These are phyloP conservation scores for Parthenolecanium corni DNA, from an alignment of 2,888 invertebrate genomes.

Conservation along the genomic window DNA sequence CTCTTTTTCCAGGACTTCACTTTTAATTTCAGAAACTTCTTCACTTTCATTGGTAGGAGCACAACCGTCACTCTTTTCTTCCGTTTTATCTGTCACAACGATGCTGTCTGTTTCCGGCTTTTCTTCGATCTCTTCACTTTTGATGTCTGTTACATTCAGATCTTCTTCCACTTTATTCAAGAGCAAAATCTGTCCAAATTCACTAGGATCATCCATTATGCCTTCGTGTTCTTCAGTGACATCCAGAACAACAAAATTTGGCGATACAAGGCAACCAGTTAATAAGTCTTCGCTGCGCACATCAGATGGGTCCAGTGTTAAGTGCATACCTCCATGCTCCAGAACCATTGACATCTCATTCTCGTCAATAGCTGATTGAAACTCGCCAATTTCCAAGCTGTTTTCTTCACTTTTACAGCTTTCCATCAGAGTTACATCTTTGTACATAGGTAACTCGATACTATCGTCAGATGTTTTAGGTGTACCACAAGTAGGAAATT, in stretches of 20 bases:
- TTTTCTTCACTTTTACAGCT: slow-evolving; percentile 32
- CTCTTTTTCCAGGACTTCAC: not conserved
- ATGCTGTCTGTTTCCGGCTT: not conserved
- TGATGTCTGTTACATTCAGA: not conserved
- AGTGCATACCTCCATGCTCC: slow-evolving; percentile 11
- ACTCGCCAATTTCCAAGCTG: slow-evolving; percentile 5
- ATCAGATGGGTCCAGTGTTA: slow-evolving; percentile 6
- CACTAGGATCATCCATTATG: slow-evolving; percentile 7
- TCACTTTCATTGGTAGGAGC: not conserved
- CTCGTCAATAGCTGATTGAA: slow-evolving; percentile 32
- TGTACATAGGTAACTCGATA: slow-evolving; percentile 33
- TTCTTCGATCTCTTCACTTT: not conserved
- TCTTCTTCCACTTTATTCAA: not conserved
- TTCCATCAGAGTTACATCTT: slow-evolving; percentile 35
- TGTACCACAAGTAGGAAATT: not conserved
- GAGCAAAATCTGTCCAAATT: not conserved
- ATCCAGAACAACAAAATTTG: slow-evolving; percentile 33
- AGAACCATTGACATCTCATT: slow-evolving; percentile 33
- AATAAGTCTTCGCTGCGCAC: slow-evolving; percentile 30
- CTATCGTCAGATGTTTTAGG: slow-evolving; percentile 26
- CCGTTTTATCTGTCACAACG: not conserved
- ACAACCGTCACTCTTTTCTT: not conserved
- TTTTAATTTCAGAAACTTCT: not conserved
- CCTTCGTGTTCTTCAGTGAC: slow-evolving; percentile 32
- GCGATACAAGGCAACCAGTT: slow-evolving; percentile 33